Percentiles rank a stretch among this genome's conserved stretches.
These are phyloP conservation scores for Chloropsis hardwickii DNA, from an alignment of 2,113 vertebrate genomes.

Conservation along the genomic window DNA sequence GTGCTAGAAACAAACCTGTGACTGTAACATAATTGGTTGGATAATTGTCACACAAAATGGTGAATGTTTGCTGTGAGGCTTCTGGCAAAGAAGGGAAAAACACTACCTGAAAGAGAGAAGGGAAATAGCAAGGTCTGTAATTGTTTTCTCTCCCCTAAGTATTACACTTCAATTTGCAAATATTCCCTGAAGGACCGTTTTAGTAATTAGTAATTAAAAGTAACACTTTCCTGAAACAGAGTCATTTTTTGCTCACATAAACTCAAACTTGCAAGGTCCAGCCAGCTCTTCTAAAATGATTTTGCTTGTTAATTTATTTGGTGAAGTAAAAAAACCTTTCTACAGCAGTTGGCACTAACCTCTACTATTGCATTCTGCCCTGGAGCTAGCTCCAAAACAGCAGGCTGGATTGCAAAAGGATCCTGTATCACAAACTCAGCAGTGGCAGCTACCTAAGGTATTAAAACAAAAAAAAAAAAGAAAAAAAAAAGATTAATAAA, in stretches of 20 bases:
- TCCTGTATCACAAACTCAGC: conserved; percentile 76
- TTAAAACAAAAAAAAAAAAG: not conserved
- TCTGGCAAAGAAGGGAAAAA: conserved; percentile 83
- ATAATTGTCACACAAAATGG: conserved; percentile 87
- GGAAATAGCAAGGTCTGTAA: not conserved
- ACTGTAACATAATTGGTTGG: conserved; percentile 81
- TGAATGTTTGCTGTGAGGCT: conserved; percentile 71
- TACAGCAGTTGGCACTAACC: conserved; percentile 67
- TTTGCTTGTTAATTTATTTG: not conserved
- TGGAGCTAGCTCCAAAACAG: conserved; percentile 80
- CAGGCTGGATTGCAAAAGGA: conserved; percentile 85
- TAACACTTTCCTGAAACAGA: not conserved
- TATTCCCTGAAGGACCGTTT: not conserved
- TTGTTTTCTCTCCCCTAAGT: not conserved
- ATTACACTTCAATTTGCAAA: not conserved
- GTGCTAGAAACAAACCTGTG: conserved; percentile 74
- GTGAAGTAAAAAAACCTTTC: not conserved
- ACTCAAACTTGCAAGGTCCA: not conserved
- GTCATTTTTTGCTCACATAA: not conserved
- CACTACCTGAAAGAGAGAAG: conserved; percentile 74
- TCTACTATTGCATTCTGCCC: conserved; percentile 77
- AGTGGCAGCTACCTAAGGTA: conserved; percentile 69
- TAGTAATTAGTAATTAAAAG: not conserved
- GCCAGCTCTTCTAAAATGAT: not conserved
- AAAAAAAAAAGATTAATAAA: not conserved